phyloP scores from a whole-genome alignment of 2,888 invertebrate genomes.

The Synergus japonicus region DNA sequence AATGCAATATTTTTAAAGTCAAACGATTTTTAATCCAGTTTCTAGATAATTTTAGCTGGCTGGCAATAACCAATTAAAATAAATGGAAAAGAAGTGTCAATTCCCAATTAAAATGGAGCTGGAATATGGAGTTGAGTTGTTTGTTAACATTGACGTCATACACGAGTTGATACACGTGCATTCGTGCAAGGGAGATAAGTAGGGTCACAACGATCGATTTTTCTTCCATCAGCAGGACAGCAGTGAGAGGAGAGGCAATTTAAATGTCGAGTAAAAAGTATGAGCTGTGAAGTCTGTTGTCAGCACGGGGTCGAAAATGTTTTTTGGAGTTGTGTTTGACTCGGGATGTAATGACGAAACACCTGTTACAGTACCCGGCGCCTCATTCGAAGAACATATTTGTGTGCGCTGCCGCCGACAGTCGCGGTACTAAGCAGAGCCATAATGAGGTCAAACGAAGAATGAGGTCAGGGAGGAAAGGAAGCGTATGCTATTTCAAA shows the following conservation, averaged over 20 bases:
- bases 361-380: slow-evolving; percentile 27
- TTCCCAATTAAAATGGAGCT: not conserved
- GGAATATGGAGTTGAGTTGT: not conserved
- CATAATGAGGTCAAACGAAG: slow-evolving; percentile 38
- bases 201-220: slow-evolving; percentile 2
- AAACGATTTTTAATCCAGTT: too few relatives aligned
- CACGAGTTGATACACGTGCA: not conserved
- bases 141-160: not conserved
- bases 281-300: not conserved
- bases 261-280: not conserved
- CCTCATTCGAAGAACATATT: slow-evolving; percentile 11
- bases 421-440: not conserved
- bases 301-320: not conserved
- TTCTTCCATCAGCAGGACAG: not conserved
- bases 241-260: not conserved
- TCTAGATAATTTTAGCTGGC: not conserved
- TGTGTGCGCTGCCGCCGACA: not conserved
- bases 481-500: slow-evolving; percentile 37
- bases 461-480: slow-evolving; percentile 41
- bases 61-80: not conserved
- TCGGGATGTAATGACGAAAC: slow-evolving; percentile 36
- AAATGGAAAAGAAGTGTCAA: not conserved
- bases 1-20: too few relatives aligned
- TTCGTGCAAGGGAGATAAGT: slow-evolving; percentile 7
- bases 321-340: slow-evolving; percentile 20